A percentile compares a stretch with the other conserved stretches of the same genome.
Conservation (phyloP, 2,113 vertebrate species). For the Phrynocephalus versicolor region DNA sequence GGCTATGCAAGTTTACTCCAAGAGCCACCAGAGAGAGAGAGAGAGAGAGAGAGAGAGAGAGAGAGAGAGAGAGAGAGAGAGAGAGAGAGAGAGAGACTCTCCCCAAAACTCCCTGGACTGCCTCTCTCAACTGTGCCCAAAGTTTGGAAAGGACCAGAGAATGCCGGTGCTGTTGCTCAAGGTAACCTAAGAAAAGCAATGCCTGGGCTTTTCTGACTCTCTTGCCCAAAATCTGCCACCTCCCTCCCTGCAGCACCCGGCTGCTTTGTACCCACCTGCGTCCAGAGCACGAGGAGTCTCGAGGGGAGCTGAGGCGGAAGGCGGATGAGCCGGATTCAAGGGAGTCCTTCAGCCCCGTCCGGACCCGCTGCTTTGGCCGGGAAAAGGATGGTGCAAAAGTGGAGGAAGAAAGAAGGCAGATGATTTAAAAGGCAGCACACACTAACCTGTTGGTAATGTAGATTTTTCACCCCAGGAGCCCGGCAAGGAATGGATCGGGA, state of each 20-base stretch:
- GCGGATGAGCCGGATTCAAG: rapidly evolving
- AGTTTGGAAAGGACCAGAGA: too few relatives aligned
- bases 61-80: too few relatives aligned
- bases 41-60: too few relatives aligned
- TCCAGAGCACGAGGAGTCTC: rapidly evolving
- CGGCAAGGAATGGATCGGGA: constrained; percentile 5
- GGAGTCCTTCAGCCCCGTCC: neutral
- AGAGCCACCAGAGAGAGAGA: too few relatives aligned
- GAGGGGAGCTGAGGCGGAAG: neutral
- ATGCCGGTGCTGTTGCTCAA: too few relatives aligned
- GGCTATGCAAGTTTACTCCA: too few relatives aligned
- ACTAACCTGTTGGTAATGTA: constrained; percentile 41
- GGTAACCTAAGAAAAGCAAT: too few relatives aligned
- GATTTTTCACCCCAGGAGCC: neutral
- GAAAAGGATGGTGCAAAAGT: rapidly evolving
- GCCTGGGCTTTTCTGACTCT: too few relatives aligned
- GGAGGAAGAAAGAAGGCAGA: neutral
- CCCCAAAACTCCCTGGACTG: too few relatives aligned
- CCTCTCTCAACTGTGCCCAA: too few relatives aligned
- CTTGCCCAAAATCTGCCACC: too few relatives aligned
- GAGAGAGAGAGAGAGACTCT: too few relatives aligned
- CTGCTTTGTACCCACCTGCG: constrained; percentile 46
- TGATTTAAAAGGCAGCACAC: neutral
- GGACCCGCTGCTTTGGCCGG: neutral
- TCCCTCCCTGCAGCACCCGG: neutral